These are phyloP conservation scores for Zaprionus tsacasi DNA, from an alignment of 1,140 invertebrate species.

Conservation along the genomic window DNA sequence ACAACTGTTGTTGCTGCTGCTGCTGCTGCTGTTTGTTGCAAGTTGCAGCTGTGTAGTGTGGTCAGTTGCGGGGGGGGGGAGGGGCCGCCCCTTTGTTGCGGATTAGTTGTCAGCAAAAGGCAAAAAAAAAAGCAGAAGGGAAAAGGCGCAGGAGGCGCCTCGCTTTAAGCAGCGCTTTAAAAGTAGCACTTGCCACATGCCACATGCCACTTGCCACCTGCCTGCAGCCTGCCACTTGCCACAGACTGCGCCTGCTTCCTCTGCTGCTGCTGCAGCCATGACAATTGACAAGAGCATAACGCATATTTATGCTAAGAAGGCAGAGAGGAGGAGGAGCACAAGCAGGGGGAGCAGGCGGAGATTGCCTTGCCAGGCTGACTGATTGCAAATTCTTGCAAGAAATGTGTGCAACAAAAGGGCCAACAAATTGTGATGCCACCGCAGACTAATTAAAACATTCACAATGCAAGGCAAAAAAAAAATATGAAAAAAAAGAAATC, in stretches of 20 bases:
- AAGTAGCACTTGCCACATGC: not conserved
- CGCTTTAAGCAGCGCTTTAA: not conserved
- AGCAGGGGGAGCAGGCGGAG: not conserved
- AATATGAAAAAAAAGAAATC: constrained; percentile 50
- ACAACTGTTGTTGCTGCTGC: constrained; percentile 57
- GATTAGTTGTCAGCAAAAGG: constrained; percentile 47
- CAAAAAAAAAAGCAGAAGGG: too few species aligned
- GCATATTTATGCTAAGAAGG: not conserved
- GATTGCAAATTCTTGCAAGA: constrained; percentile 58
- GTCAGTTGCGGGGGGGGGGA: not conserved
- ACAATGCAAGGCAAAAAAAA: constrained; percentile 52
- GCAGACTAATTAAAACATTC: constrained; percentile 78
- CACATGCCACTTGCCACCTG: not conserved
- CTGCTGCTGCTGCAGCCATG: not conserved
- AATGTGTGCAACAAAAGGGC: constrained; percentile 50
- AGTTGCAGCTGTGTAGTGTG: constrained; percentile 14
- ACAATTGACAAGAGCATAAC: constrained; percentile 9
- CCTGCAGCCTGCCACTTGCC: not conserved
- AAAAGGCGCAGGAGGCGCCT: not conserved
- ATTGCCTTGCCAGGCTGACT: constrained; percentile 15
- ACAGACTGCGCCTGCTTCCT: not conserved
- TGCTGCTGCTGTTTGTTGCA: constrained; percentile 64
- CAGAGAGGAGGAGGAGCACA: not conserved
- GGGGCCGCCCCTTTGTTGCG: constrained; percentile 39
- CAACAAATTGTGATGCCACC: constrained; percentile 23